A percentile compares a stretch with the other conserved stretches of the same genome.
phyloP scores from a whole-genome alignment of 2,797 vertebrate species.

The Acanthurus leucopareius region DNA sequence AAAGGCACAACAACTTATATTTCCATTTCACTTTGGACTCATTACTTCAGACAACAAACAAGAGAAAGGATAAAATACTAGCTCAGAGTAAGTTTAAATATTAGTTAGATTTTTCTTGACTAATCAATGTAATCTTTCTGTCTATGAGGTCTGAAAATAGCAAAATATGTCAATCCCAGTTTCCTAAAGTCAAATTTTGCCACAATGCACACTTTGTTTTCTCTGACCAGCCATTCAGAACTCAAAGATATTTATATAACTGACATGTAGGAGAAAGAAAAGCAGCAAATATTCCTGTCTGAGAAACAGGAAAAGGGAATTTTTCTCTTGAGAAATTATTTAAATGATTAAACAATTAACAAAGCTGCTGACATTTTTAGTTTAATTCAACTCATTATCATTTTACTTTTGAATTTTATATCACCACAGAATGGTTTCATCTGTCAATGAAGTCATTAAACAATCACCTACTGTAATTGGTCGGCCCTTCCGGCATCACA shows the following conservation, averaged over 20 bases:
- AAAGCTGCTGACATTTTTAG: too few species aligned
- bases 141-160: background rate
- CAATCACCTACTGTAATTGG: background rate
- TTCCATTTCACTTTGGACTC: background rate
- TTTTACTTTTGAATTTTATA: background rate
- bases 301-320: too few species aligned
- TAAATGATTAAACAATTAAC: background rate
- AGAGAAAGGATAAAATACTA: background rate
- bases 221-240: background rate
- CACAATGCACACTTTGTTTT: background rate
- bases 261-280: background rate
- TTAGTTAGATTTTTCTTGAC: too few species aligned
- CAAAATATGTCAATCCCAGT: background rate
- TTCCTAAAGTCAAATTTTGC: background rate
- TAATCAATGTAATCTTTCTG: background rate
- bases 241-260: background rate
- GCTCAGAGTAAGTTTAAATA: background rate
- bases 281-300: background rate
- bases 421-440: background rate
- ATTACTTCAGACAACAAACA: background rate
- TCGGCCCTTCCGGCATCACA: background rate
- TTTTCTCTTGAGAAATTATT: background rate
- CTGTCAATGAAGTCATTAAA: background rate
- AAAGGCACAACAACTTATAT: background rate
- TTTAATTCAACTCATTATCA: background rate